Base-by-base conservation (phyloP, 1,140 invertebrate species). In the Hylaeus volcanicus region DNA sequence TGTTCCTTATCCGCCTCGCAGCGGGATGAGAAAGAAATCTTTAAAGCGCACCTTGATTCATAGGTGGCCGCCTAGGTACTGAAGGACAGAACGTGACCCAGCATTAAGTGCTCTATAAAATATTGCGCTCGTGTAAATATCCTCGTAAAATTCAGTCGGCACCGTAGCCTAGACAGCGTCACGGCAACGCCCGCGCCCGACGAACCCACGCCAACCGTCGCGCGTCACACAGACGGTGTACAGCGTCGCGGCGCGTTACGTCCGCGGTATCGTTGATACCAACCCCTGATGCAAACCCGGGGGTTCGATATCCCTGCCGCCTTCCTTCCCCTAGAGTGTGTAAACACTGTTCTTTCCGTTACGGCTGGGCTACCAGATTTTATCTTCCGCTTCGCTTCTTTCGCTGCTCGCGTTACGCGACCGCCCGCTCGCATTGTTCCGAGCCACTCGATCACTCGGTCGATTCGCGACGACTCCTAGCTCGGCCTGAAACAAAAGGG, bases 101-200 rank as follows among this genome's bases (percentile, higher is more conserved):
- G 92, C 91, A 92, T 92, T 92, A 92, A 92, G 91, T 92, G 89
- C 84, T 82, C 88, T 85, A 89, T 92, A 92, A 92, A 92, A 91
- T 92, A 92, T 91, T 89, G 88, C 87, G 84, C 89, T 84, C 88
- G 89, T 92, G 91, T 92, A 92, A 92, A 92, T 92, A 92, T 87
- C 86, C 83, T 92, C 90, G 89, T 92, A 91, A 92, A 92, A 90
- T 91, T 89, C 85, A 86, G 71, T 85, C 71, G 77, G 85, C 83
- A 89, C 86, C 89, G 89, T 89, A 56, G 41, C 56, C 70, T 53
- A 60, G 63, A 39, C 12, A 68, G 55, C 60, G 68, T 26, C 51
- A n/a, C 12, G 61, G 51, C 72, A 69, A 53, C 53, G 26, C 26
- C 26, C 26, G 26, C 26, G 26, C 26, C 26, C 26, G 26, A 26